phyloP scores from a whole-genome alignment of 2,113 vertebrate species.

The Catharus fuscescens region DNA sequence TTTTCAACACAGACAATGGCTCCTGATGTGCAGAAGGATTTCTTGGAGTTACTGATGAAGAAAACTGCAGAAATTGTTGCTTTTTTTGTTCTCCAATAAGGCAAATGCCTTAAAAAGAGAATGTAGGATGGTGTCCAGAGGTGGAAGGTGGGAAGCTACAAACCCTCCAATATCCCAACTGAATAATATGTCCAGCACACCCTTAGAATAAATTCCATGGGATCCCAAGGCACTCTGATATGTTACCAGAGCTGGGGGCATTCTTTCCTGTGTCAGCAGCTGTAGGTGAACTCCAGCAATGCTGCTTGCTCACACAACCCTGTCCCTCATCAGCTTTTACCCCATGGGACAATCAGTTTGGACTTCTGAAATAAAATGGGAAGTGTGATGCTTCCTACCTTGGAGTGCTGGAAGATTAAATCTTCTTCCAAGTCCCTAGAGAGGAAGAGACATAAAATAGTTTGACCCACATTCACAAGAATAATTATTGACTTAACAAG shows the following conservation, averaged over 20 bases:
- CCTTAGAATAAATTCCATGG: background rate
- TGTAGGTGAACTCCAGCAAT: background rate
- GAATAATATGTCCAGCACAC: background rate
- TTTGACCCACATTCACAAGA: constrained; percentile 71
- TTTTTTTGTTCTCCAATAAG: background rate
- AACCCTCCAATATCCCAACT: background rate
- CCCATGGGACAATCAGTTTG: background rate
- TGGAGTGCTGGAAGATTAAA: background rate
- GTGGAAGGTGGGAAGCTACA: background rate
- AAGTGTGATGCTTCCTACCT: background rate
- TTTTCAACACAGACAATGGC: background rate
- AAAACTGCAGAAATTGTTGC: background rate
- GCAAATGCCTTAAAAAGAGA: background rate
- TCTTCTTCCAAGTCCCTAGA: background rate
- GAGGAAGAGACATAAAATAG: background rate
- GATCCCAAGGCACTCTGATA: background rate
- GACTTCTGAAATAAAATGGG: background rate
- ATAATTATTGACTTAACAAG: constrained; percentile 72
- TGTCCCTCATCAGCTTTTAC: background rate
- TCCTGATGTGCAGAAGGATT: background rate
- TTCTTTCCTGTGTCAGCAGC: background rate
- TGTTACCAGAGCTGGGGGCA: background rate
- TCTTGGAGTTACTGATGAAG: background rate
- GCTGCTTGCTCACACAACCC: accelerated
- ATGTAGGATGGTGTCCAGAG: background rate